phyloP scores from a whole-genome alignment of 2,797 vertebrate genomes.

The Tadarida brasiliensis region DNA sequence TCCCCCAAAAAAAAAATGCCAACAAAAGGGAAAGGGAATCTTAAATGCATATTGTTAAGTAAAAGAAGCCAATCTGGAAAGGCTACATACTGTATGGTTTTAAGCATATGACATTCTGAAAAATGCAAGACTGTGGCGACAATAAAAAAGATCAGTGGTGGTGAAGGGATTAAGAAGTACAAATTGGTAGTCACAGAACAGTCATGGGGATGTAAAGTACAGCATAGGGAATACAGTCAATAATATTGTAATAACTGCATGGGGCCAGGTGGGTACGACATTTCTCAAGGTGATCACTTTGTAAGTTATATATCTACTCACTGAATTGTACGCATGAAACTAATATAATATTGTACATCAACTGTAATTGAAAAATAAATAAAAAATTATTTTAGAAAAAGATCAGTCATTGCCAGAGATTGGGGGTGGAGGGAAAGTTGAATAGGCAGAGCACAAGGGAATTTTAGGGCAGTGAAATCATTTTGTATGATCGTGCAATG shows the following conservation, averaged over 20 bases:
- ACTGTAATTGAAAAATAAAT: neutral
- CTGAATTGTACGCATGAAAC: neutral
- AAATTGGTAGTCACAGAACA: neutral
- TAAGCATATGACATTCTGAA: neutral
- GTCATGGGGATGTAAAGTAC: neutral
- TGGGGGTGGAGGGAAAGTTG: neutral
- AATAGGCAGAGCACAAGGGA: neutral
- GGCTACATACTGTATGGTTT: neutral
- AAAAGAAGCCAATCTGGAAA: neutral
- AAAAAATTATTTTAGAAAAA: neutral
- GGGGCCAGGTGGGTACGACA: neutral
- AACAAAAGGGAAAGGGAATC: conserved; percentile 20
- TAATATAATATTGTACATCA: neutral
- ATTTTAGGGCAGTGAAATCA: neutral
- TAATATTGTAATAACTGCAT: neutral
- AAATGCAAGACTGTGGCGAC: neutral
- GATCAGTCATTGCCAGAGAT: neutral
- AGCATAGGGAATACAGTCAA: neutral
- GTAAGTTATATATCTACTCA: neutral
- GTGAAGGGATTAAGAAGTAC: neutral
- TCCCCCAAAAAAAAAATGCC: conserved; percentile 57
- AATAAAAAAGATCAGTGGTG: neutral
- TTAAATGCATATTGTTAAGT: neutral
- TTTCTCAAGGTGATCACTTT: neutral
- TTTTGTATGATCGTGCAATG: neutral